phyloP scores from a whole-genome alignment of 53 echinoderm and acorn worm species.

The Hippasteria phrygiana region DNA sequence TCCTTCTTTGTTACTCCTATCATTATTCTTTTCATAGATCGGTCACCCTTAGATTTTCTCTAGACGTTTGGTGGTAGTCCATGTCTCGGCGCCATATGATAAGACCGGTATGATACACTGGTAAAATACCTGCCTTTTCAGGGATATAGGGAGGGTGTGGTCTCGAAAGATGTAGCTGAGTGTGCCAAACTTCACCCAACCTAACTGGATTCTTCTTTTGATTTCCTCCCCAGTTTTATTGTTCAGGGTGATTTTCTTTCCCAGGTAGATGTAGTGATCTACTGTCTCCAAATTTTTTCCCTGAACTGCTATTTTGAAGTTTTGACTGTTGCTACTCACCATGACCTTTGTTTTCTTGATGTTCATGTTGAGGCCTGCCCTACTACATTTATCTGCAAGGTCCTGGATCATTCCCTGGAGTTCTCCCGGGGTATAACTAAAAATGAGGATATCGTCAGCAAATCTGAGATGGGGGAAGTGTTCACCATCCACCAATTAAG shows the following conservation, averaged over 20 bases:
- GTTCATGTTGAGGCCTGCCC: constrained; percentile 28
- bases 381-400: not conserved
- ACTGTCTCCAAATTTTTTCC: constrained; percentile 10
- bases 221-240: not conserved
- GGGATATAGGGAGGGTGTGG: constrained; percentile 14
- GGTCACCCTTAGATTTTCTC: constrained; percentile 38
- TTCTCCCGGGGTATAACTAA: not conserved
- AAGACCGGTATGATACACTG: not conserved
- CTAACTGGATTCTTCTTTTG: not conserved
- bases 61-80: constrained; percentile 13
- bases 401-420: constrained; percentile 17
- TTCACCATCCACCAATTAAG: constrained; percentile 1
- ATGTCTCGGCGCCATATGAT: not conserved
- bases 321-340: constrained; percentile 28
- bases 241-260: constrained; percentile 39
- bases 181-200: constrained; percentile 17
- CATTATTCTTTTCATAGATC: constrained; percentile 54
- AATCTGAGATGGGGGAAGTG: constrained; percentile 24
- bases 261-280: constrained; percentile 2
- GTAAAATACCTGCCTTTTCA: constrained; percentile 14
- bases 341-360: constrained; percentile 3
- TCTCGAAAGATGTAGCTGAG: constrained; percentile 27
- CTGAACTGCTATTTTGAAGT: constrained; percentile 21
- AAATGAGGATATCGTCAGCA: constrained; percentile 13
- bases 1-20: constrained; percentile 32